Percentiles rank a stretch among this genome's conserved stretches.
These are phyloP conservation scores for Poeciliopsis prolifica DNA, from an alignment of 2,113 vertebrate genomes.

Conservation along the genomic window DNA sequence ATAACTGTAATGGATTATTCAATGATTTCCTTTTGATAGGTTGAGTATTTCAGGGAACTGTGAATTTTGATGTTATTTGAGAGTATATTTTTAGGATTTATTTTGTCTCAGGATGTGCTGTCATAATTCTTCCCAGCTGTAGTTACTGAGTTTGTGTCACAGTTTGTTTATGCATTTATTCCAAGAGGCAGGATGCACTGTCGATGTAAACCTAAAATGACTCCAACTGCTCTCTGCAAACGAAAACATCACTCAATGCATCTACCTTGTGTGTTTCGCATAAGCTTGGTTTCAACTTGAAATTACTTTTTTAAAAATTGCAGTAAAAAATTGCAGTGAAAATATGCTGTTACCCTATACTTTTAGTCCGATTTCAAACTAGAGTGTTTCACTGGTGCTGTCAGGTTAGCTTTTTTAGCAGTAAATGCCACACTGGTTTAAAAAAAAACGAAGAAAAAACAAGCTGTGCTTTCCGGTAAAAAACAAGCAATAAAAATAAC, in stretches of 20 bases:
- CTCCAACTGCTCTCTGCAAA: not conserved
- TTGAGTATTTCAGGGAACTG: conserved; percentile 33
- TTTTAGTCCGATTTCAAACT: not conserved
- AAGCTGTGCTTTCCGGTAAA: not conserved
- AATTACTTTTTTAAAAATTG: too few species aligned
- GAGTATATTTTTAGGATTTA: conserved; percentile 1
- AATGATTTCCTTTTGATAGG: not conserved
- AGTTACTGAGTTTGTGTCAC: conserved; percentile 17
- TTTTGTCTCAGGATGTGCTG: conserved; percentile 42
- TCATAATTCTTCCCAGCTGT: conserved; percentile 25
- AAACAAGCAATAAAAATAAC: conserved; percentile 2
- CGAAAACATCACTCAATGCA: not conserved
- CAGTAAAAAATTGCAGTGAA: not conserved
- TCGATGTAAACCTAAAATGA: not conserved
- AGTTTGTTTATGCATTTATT: conserved; percentile 5
- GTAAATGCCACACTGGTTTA: not conserved
- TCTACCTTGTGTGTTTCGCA: not conserved
- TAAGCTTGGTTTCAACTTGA: not conserved
- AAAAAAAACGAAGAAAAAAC: not conserved
- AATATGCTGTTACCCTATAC: too few species aligned
- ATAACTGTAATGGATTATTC: not conserved
- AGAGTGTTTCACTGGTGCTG: not conserved
- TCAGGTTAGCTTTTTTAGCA: not conserved
- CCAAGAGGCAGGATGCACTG: conserved; percentile 18
- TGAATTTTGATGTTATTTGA: conserved; percentile 22